Conservation (phyloP, 2,888 invertebrate genomes). For the Drosophila affinis region DNA sequence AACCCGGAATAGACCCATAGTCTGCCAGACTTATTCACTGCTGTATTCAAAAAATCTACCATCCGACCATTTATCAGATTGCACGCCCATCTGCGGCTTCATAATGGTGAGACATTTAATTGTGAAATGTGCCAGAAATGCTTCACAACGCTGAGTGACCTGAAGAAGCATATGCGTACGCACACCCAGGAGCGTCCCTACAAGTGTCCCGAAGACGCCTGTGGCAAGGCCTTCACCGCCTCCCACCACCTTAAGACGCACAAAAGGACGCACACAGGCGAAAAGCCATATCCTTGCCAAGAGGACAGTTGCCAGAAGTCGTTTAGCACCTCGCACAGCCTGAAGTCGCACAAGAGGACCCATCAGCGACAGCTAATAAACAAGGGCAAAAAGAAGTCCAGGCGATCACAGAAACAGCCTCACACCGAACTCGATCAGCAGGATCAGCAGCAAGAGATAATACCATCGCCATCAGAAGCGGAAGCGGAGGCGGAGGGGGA, state of each 20-base stretch:
- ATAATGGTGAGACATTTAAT: conserved; percentile 97
- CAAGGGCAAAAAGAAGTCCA: conserved; percentile 70
- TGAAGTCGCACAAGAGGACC: conserved; percentile 91
- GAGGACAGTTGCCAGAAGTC: conserved; percentile 88
- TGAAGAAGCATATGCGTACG: conserved; percentile 96
- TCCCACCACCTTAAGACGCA: conserved; percentile 97
- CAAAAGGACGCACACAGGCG: conserved; percentile 88
- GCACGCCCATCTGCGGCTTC: conserved; percentile 94
- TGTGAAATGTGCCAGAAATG: conserved; percentile 94
- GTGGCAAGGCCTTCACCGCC: conserved; percentile 96
- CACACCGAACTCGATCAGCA: conserved; percentile 10
- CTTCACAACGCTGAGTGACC: conserved; percentile 96
- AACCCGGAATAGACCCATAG: conserved; percentile 23
- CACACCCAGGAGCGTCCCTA: conserved; percentile 96
- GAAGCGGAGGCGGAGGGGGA: conserved; percentile 26
- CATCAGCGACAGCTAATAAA: conserved; percentile 85
- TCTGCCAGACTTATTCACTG: background rate
- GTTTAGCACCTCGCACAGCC: conserved; percentile 93
- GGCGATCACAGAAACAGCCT: conserved; percentile 52
- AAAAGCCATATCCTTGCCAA: conserved; percentile 91
- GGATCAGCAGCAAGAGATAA: conserved; percentile 3
- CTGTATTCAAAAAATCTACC: conserved; percentile 15
- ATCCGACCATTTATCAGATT: conserved; percentile 84
- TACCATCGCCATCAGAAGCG: conserved; percentile 3
- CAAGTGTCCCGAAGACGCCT: conserved; percentile 92